These are phyloP conservation scores for Bombus sylvicola DNA, from an alignment of 1,140 invertebrate genomes.

Conservation along the genomic window DNA sequence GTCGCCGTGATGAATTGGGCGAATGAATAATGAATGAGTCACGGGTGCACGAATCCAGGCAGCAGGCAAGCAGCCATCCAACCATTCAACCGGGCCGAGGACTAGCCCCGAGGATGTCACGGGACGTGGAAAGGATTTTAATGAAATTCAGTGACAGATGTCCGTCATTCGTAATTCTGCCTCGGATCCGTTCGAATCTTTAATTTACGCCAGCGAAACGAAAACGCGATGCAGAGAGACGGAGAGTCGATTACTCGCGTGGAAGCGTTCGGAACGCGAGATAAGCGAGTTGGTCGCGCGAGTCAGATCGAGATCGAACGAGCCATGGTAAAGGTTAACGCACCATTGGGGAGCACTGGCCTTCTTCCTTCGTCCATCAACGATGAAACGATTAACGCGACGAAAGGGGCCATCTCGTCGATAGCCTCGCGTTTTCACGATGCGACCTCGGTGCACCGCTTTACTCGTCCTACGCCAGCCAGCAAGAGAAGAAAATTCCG, in stretches of 20 bases:
- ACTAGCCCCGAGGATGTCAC: conserved; percentile 28
- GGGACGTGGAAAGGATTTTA: conserved; percentile 34
- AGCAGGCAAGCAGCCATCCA: background rate
- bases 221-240: background rate
- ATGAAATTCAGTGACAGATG: conserved; percentile 46
- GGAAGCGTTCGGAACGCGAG: too few species aligned
- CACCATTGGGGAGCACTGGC: too few species aligned
- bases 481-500: conserved; percentile 8
- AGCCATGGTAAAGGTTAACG: too few species aligned
- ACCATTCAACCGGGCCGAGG: background rate
- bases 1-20: conserved; percentile 45
- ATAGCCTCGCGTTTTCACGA: background rate
- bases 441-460: too few species aligned
- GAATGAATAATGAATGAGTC: conserved; percentile 57
- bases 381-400: background rate
- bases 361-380: background rate
- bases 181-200: conserved; percentile 19
- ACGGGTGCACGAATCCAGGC: conserved; percentile 37
- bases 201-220: conserved; percentile 1
- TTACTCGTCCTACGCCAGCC: background rate
- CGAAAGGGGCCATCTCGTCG: background rate
- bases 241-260: background rate
- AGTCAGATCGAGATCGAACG: background rate
- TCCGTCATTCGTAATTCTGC: conserved; percentile 23
- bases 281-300: too few species aligned